Evolutionary conservation across 2,797 vertebrate genomes (phyloP), one percentile per base, ranked within the genome.

Genomic region (Mastacembelus armatus): DNA sequence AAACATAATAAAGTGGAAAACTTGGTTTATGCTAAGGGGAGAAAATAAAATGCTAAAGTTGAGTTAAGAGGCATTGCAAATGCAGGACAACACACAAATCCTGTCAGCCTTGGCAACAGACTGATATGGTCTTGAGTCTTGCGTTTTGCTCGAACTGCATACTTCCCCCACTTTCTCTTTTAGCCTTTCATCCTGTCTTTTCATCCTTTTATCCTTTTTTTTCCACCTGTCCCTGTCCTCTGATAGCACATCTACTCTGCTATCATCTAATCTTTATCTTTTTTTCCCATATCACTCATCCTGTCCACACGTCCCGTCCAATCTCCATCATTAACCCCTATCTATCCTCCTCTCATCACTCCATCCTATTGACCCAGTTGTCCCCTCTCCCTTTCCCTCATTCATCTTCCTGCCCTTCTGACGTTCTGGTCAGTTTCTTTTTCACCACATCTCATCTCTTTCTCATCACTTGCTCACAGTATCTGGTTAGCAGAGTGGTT

Each of bases 281-380:
- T 47, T 66, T 49, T 64, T 52, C n/a, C 48, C 35, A 7, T 75
- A 84, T 88, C 72, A 64, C 43, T 81, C 79, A 83, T 77, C 58
- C 79, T 85, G 82, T 71, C 81, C 35, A 7, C 56, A 40, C 16
- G 16, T 66, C 63, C 55, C 61, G 44, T 75, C 66, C 66, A 57
- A 65, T 85, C 85, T 84, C 80, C 62, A 81, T 81, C 81, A 80
- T 83, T 89, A 80, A 80, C 73, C 78, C 76, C 60, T 22, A 58
- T 82, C 78, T 36, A 48, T 66, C 63, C 67, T 83, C 57, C 64
- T 65, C 59, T 64, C 35, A 42, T 78, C 70, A 55, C 74, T 74
- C 83, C 68, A 72, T 84, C 59, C 69, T 39, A 32, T 55, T 80
- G 67, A 77, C 72, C 77, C 48, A 14, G 5, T 56, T 62, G 68